Evolutionary conservation across 2,888 invertebrate species (phyloP), one percentile per base, ranked within the genome.

Genomic region (Nipponacmea schrenckii): DNA sequence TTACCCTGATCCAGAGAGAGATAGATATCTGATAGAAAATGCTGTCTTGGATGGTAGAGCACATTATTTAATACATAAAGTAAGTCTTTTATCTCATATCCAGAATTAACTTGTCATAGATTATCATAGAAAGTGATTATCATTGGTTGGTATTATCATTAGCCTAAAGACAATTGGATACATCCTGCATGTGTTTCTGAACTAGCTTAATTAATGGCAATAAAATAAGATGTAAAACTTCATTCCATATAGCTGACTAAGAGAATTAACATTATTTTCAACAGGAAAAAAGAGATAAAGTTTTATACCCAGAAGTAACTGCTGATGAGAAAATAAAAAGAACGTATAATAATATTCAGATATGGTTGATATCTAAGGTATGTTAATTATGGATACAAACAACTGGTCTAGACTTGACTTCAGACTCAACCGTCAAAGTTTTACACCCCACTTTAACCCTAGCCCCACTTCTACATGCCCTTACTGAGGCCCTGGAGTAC

Each of bases 281-380:
- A 26, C 76, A 84, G 82, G 78, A 79, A 15, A 69, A 79, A 1
- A 62, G 74, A n/a, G 62, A 79, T 17, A 69, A 82, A 48, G 80
- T 84, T 14, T 72, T 87, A 50, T 86, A 84, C 68, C 84, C 85
- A 39, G 86, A 86, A 67, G 64, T 85, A 27, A 77, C 77, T 17
- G 79, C 86, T 63, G 76, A 81, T 67, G 79, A 82, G 48, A 87
- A 88, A 31, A 79, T 75, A 48, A 78, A 78, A 31, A 75, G 78
- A 64, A 81, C 80, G 46, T 79, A 82, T 20, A 50, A 66, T 24
- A 81, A 84, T 48, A 73, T 83, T 12, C 87, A 87, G 74, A 76
- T 79, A 7, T 87, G 85, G 85, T 79, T 87, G 50, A 80, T 87
- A 48, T 82, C 84, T n/a, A 84, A 87, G 85, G 88, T 87, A 76